Conservation (phyloP, 2,888 invertebrate genomes). For the Conomelus anceps region DNA sequence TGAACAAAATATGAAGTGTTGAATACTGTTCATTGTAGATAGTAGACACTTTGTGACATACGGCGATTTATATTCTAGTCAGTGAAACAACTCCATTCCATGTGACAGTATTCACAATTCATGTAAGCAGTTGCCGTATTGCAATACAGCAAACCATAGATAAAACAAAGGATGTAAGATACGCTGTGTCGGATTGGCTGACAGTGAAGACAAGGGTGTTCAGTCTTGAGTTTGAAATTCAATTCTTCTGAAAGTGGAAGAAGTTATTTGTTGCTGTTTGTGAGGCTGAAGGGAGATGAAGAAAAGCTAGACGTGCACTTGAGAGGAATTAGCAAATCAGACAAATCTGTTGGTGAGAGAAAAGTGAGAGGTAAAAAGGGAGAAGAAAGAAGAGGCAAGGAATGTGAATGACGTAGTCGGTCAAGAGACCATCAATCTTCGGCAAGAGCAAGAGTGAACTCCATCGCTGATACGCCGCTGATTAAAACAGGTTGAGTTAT, state of each 20-base stretch:
- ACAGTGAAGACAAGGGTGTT: background rate
- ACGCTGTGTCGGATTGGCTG: background rate
- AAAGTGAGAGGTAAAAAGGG: no score
- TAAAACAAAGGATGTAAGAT: background rate
- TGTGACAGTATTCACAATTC: background rate
- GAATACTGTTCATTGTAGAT: background rate
- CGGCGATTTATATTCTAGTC: background rate
- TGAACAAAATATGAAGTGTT: background rate
- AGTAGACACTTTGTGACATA: background rate
- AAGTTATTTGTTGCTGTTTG: background rate
- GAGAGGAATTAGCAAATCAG: background rate
- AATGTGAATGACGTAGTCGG: background rate
- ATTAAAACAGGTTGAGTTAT: background rate
- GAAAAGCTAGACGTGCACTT: background rate
- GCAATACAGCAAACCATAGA: background rate
- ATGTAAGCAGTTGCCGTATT: background rate
- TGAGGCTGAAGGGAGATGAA: background rate
- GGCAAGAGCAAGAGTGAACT: background rate
- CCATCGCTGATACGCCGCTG: background rate
- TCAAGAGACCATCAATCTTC: background rate
- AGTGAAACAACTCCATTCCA: background rate
- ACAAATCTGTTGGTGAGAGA: background rate
- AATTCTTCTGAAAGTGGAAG: background rate
- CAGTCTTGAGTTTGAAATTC: background rate
- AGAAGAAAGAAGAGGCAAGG: no score